phyloP scores from a whole-genome alignment of 2,888 invertebrate species.

The Cephus rjabovi region DNA sequence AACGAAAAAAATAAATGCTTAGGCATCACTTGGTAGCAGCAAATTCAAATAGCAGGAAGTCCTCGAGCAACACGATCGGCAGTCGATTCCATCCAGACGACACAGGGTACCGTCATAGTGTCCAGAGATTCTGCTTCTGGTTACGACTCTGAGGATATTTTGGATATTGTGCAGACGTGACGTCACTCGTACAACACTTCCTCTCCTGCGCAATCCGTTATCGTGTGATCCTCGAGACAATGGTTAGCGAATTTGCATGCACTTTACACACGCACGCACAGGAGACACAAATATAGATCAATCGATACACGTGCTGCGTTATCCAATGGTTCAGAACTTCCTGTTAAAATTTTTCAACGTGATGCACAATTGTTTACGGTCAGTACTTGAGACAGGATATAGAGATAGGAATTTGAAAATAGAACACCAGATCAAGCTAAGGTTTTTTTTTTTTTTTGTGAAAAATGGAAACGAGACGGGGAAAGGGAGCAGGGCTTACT shows the following conservation, averaged over 20 bases:
- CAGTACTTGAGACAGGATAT: not conserved
- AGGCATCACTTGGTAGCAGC: not conserved
- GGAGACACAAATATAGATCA: not conserved
- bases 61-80: not conserved
- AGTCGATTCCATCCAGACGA: not conserved
- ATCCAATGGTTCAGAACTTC: not conserved
- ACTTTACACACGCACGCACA: not conserved
- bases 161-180: not conserved
- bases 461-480: not conserved
- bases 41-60: not conserved
- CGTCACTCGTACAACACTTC: not conserved
- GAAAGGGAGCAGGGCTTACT: slow-evolving; percentile 73
- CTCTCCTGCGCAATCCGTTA: not conserved
- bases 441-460: not conserved
- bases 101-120: not conserved
- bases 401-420: not conserved
- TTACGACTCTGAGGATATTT: slow-evolving; percentile 19
- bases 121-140: not conserved
- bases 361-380: not conserved
- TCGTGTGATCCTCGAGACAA: slow-evolving; percentile 7
- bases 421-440: slow-evolving; percentile 28
- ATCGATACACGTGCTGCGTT: not conserved
- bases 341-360: not conserved
- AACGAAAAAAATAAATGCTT: slow-evolving; percentile 8
- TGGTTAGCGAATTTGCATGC: not conserved